These are phyloP conservation scores for Venustaconcha ellipsiformis DNA, from an alignment of 1,140 invertebrate species.

Conservation along the genomic window DNA sequence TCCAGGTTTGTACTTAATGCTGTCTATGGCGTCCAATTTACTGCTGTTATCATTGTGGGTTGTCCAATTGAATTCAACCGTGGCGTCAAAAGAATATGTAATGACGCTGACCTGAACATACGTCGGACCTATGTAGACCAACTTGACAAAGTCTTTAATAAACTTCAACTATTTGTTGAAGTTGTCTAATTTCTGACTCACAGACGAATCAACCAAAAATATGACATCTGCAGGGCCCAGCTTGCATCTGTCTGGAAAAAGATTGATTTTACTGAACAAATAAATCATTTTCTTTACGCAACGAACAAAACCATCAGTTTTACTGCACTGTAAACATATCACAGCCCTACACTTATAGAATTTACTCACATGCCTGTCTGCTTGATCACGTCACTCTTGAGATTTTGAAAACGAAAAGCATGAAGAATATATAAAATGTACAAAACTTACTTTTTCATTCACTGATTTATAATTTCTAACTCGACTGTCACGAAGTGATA, in stretches of 20 bases:
- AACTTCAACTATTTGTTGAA: slow-evolving; percentile 21
- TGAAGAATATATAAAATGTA: too few relatives aligned
- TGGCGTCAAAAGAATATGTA: slow-evolving; percentile 15
- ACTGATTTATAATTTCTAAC: too few relatives aligned
- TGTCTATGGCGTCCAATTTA: slow-evolving; percentile 3
- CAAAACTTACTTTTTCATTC: too few relatives aligned
- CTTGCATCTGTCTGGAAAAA: slow-evolving; percentile 11
- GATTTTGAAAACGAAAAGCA: too few relatives aligned
- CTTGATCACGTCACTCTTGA: too few relatives aligned
- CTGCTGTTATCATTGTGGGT: slow-evolving; percentile 9
- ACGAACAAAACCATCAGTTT: too few relatives aligned
- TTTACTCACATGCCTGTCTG: too few relatives aligned
- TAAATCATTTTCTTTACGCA: too few relatives aligned
- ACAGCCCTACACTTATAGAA: too few relatives aligned
- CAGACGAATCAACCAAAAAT: slow-evolving; percentile 21
- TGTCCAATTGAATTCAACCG: slow-evolving; percentile 14
- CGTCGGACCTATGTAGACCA: slow-evolving; percentile 7
- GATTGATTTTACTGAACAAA: too few relatives aligned
- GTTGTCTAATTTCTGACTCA: slow-evolving; percentile 9
- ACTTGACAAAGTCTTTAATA: slow-evolving; percentile 11
- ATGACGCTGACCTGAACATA: slow-evolving; percentile 20
- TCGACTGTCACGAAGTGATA: too few relatives aligned
- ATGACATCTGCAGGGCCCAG: slow-evolving; percentile 13
- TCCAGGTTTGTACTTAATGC: slow-evolving; percentile 19
- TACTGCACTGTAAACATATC: too few relatives aligned